phyloP scores from a whole-genome alignment of 2,888 invertebrate genomes.

The Peribatodes rhomboidaria region DNA sequence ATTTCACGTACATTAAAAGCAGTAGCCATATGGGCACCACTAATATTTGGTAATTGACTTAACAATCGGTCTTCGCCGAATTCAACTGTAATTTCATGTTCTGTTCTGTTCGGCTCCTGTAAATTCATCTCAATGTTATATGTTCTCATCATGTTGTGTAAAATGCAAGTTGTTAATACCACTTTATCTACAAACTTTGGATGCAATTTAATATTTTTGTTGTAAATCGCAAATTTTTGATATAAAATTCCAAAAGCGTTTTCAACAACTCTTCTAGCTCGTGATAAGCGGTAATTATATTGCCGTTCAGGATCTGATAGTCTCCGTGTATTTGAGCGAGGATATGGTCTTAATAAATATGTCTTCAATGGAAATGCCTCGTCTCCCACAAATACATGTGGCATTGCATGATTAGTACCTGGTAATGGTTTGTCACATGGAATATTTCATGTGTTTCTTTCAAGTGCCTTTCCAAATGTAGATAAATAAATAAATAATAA shows the following conservation, averaged over 20 bases:
- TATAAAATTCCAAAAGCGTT: constrained; percentile 47
- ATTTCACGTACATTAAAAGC: constrained; percentile 44
- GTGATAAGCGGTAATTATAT: constrained; percentile 46
- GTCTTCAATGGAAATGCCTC: constrained; percentile 9
- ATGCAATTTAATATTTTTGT: constrained; percentile 42
- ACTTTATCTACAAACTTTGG: constrained; percentile 46
- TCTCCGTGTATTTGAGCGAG: constrained; percentile 32
- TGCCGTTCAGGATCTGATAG: constrained; percentile 44
- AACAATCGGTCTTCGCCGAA: constrained; percentile 45
- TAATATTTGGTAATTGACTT: constrained; percentile 43
- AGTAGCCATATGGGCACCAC: constrained; percentile 34
- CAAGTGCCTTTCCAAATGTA: constrained; percentile 5
- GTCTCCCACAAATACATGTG: constrained; percentile 24
- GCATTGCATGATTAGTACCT: not conserved
- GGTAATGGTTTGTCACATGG: constrained; percentile 5
- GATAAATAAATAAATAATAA: no score
- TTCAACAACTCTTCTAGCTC: constrained; percentile 44
- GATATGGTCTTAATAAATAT: constrained; percentile 9
- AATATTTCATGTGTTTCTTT: constrained; percentile 1
- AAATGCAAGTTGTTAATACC: constrained; percentile 47
- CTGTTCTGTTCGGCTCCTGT: constrained; percentile 44
- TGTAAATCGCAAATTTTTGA: constrained; percentile 42
- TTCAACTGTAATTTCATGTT: constrained; percentile 43
- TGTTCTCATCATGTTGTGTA: constrained; percentile 45
- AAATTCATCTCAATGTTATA: constrained; percentile 46